Conservation (phyloP, 30 jellyfish, hydroid and myxozoan species). For the Clytia hemisphaerica region DNA sequence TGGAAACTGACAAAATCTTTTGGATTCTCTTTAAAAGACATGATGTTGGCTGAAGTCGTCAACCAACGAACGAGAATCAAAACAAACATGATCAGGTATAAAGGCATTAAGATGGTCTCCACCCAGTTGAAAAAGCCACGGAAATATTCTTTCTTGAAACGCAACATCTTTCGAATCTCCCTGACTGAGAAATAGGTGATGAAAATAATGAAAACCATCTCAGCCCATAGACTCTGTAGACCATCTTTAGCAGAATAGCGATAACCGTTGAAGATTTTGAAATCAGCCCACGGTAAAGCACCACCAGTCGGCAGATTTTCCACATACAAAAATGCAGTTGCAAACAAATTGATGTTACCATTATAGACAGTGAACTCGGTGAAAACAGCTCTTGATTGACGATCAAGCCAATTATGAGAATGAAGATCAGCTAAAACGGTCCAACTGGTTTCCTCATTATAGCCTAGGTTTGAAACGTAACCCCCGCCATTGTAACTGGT, state of each 20-base stretch:
- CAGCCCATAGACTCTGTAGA: conserved; percentile 37
- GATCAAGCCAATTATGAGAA: conserved; percentile 49
- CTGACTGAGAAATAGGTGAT: conserved; percentile 36
- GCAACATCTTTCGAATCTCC: conserved; percentile 45
- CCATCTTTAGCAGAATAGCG: conserved; percentile 38
- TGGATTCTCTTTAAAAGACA: conserved; percentile 26
- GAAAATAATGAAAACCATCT: conserved; percentile 36
- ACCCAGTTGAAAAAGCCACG: conserved; percentile 44
- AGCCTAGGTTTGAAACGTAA: conserved; percentile 56
- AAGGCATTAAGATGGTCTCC: conserved; percentile 16
- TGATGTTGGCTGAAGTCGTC: conserved; percentile 1
- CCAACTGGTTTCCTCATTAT: conserved; percentile 32
- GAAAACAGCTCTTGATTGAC: conserved; percentile 60
- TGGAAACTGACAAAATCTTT: conserved; percentile 52
- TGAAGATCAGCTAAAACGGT: conserved; percentile 42
- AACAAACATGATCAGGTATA: conserved; percentile 3
- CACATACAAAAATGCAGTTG: conserved; percentile 44
- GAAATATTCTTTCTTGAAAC: conserved; percentile 34
- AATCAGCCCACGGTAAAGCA: conserved; percentile 41
- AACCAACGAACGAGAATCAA: conserved; percentile 10
- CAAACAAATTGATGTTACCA: conserved; percentile 61
- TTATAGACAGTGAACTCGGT: conserved; percentile 75
- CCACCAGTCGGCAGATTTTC: conserved; percentile 60
- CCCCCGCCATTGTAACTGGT: conserved; percentile 76
- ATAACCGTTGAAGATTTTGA: conserved; percentile 36